Conservation (phyloP, 2,113 vertebrate genomes). For the Zosterops pallidus region DNA sequence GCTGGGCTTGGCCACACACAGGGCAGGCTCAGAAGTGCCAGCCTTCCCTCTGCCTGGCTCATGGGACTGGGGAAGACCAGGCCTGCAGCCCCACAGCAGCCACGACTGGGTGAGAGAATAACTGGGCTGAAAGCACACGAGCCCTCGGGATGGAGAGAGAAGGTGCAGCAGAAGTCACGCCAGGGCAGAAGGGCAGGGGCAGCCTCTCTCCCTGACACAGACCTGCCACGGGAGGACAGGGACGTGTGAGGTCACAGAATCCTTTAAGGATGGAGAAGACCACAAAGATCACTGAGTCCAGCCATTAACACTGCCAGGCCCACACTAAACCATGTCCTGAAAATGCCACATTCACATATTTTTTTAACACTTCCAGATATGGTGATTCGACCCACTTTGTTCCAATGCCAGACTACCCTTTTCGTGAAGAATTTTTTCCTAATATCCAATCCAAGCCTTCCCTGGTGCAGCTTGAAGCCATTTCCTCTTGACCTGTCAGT, state of each 20-base stretch:
- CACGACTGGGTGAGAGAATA: not conserved
- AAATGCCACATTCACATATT: not conserved
- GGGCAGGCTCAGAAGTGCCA: not conserved
- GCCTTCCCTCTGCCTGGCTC: not conserved
- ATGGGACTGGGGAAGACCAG: not conserved
- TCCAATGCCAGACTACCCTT: not conserved
- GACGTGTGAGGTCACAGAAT: not conserved
- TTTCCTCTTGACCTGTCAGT: not conserved
- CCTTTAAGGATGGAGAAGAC: not conserved
- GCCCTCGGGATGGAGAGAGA: not conserved
- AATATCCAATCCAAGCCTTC: not conserved
- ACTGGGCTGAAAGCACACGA: not conserved
- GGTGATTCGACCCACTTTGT: not conserved
- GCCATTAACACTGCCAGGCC: not conserved
- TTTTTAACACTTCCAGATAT: not conserved
- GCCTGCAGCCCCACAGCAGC: not conserved
- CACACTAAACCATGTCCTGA: not conserved
- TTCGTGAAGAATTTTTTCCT: not conserved
- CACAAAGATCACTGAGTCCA: not conserved
- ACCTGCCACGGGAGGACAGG: not conserved
- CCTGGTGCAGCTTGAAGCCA: not conserved
- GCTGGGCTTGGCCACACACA: not conserved
- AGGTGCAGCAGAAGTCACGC: not conserved
- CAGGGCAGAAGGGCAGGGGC: not conserved
- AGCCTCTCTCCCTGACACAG: not conserved